These are phyloP conservation scores for Ophion ventricosus DNA, from an alignment of 2,888 invertebrate genomes.

Conservation along the genomic window DNA sequence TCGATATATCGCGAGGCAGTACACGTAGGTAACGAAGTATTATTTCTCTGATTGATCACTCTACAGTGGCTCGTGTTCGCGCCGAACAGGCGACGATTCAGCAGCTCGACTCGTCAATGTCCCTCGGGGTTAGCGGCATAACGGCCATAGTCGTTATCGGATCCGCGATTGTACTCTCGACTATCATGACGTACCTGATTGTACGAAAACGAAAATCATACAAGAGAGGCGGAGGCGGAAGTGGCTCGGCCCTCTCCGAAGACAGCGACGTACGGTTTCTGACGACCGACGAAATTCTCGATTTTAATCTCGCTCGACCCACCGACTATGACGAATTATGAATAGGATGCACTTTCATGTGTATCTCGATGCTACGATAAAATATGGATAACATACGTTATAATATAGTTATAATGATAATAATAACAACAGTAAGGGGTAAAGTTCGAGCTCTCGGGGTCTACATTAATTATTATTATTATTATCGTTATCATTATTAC, in stretches of 20 bases:
- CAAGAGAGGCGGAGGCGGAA: conserved; percentile 70
- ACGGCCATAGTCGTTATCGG: conserved; percentile 72
- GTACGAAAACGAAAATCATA: conserved; percentile 73
- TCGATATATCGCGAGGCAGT: background rate
- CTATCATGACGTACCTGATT: conserved; percentile 68
- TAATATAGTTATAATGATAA: conserved; percentile 21
- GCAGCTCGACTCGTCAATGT: conserved; percentile 52
- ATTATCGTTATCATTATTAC: background rate
- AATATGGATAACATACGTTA: background rate
- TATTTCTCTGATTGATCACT: conserved; percentile 27
- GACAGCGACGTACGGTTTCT: conserved; percentile 86
- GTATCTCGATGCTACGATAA: background rate
- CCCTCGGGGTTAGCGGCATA: conserved; percentile 48
- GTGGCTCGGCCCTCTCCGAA: conserved; percentile 80
- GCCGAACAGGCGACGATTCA: conserved; percentile 57
- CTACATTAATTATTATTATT: background rate
- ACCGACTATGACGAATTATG: conserved; percentile 73
- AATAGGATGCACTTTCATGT: conserved; percentile 17
- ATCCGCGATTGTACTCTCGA: conserved; percentile 70
- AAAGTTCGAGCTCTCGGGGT: background rate
- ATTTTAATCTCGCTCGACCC: conserved; percentile 84
- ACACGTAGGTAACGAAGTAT: background rate
- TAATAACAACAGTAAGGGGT: background rate
- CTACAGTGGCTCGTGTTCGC: conserved; percentile 59
- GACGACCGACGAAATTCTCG: conserved; percentile 85